Conservation (phyloP, 2,113 vertebrate genomes). For the Addax nasomaculatus region DNA sequence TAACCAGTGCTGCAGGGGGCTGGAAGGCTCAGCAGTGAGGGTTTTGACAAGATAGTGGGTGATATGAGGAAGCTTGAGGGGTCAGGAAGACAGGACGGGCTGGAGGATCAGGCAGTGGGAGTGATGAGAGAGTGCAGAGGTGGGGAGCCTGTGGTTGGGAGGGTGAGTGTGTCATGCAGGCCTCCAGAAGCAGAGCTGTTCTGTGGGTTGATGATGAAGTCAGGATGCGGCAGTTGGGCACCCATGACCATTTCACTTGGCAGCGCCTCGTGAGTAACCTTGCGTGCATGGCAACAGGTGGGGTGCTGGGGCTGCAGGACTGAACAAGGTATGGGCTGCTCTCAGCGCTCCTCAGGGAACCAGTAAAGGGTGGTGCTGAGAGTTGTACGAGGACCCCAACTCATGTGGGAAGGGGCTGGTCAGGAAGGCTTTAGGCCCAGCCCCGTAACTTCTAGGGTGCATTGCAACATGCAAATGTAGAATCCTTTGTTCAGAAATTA, state of each 20-base stretch:
- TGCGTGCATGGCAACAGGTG: fast-evolving
- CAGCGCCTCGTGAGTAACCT: not conserved
- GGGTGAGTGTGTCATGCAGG: not conserved
- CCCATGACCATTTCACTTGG: not conserved
- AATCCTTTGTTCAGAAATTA: not conserved
- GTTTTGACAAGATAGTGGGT: not conserved
- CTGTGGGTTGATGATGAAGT: not conserved
- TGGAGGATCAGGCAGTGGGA: not conserved
- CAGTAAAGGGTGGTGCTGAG: not conserved
- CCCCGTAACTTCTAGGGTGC: not conserved
- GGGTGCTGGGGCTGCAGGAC: not conserved
- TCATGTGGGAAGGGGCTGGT: not conserved
- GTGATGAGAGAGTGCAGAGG: not conserved
- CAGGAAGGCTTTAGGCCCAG: not conserved
- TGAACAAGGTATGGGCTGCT: not conserved
- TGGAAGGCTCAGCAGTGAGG: not conserved
- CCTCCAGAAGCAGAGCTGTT: not conserved
- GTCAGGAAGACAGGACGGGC: not conserved
- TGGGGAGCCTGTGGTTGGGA: not conserved
- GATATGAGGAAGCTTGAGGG: not conserved
- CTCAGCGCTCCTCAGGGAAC: not conserved
- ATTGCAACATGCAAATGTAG: not conserved
- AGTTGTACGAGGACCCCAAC: not conserved
- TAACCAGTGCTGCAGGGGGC: not conserved
- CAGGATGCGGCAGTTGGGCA: not conserved